Percentiles rank a stretch among this genome's conserved stretches.
These are phyloP conservation scores for Drosophila maculinotata DNA, from an alignment of 2,888 invertebrate species.

Conservation along the genomic window DNA sequence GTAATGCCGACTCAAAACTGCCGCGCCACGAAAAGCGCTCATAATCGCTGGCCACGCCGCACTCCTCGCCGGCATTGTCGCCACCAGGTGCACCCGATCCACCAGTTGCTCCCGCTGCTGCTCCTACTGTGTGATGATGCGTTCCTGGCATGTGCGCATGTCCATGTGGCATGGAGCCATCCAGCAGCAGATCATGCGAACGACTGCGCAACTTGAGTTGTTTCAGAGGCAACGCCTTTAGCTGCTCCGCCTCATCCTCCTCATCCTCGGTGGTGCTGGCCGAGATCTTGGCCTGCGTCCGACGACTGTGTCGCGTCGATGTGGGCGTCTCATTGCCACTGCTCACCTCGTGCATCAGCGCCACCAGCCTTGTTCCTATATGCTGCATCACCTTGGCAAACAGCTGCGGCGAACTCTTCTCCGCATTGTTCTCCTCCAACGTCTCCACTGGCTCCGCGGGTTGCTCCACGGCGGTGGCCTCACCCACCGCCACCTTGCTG, in stretches of 20 bases:
- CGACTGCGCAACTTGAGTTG: conserved; percentile 87
- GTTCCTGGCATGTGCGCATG: conserved; percentile 17
- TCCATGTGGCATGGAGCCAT: conserved; percentile 82
- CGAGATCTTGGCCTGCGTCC: conserved; percentile 87
- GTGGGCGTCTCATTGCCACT: conserved; percentile 88
- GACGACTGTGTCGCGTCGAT: conserved; percentile 86
- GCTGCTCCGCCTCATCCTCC: conserved; percentile 83
- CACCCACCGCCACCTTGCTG: conserved; percentile 89
- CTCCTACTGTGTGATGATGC: conserved; percentile 25
- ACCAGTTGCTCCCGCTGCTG: conserved; percentile 76
- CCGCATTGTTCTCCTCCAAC: conserved; percentile 84
- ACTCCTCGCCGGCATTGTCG: conserved; percentile 86
- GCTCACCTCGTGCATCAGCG: conserved; percentile 96
- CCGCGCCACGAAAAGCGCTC: conserved; percentile 96
- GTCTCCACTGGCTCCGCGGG: conserved; percentile 72
- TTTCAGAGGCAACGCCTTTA: conserved; percentile 62
- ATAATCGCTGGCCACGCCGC: conserved; percentile 93
- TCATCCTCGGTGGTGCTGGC: conserved; percentile 84
- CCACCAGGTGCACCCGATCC: conserved; percentile 84
- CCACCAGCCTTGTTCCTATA: conserved; percentile 93
- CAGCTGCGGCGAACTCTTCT: conserved; percentile 91
- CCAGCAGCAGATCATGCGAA: conserved; percentile 92
- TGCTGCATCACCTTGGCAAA: conserved; percentile 97
- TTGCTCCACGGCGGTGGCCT: conserved; percentile 3
- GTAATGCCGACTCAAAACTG: conserved; percentile 95